These are phyloP conservation scores for Actias luna DNA, from an alignment of 2,888 invertebrate species.

Conservation along the genomic window DNA sequence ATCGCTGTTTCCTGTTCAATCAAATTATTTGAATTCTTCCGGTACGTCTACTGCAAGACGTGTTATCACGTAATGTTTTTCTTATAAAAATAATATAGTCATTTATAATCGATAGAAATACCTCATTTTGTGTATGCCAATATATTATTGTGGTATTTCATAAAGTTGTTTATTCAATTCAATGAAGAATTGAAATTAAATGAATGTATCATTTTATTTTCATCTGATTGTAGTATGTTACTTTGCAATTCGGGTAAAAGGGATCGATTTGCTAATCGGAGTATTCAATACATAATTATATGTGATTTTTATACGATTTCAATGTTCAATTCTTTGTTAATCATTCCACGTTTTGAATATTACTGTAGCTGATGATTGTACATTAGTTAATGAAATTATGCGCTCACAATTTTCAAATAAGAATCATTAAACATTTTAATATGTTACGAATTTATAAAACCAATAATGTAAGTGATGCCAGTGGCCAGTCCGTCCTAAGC, in stretches of 20 bases:
- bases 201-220: not conserved
- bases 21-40: not conserved
- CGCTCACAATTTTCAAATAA: slow-evolving; percentile 10
- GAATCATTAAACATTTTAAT: slow-evolving; percentile 8
- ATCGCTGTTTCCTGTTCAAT: not conserved
- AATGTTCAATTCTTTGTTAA: slow-evolving; percentile 68
- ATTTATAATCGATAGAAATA: not conserved
- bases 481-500: slow-evolving; percentile 66
- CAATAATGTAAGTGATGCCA: slow-evolving; percentile 61
- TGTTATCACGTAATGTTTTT: not conserved
- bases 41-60: not conserved
- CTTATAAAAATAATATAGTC: too few species aligned
- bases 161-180: not conserved
- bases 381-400: slow-evolving; percentile 13
- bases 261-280: not conserved
- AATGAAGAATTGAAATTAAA: not conserved
- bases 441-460: slow-evolving; percentile 56
- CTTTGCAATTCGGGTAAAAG: not conserved
- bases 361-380: slow-evolving; percentile 13
- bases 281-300: not conserved
- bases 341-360: slow-evolving; percentile 56
- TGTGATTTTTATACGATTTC: slow-evolving; percentile 64
- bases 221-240: not conserved
- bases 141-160: not conserved
- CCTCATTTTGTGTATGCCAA: not conserved